Conservation (phyloP, 2,888 invertebrate genomes). For the Bedellia somnulentella region DNA sequence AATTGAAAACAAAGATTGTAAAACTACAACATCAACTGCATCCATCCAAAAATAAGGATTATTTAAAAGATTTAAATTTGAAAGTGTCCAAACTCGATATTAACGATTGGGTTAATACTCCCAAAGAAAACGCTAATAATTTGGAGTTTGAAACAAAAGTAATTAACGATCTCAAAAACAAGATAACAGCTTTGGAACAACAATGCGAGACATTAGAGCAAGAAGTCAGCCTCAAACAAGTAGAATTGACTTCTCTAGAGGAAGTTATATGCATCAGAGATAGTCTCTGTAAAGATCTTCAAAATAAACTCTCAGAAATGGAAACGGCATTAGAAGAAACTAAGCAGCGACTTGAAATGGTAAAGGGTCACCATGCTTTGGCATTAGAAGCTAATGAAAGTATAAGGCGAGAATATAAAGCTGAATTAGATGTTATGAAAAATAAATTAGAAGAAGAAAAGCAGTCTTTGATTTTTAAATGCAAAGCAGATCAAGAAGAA, state of each 20-base stretch:
- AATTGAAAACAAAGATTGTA: conserved; percentile 34
- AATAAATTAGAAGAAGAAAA: conserved; percentile 49
- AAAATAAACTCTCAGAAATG: conserved; percentile 35
- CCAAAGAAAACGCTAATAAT: background rate
- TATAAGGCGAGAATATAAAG: conserved; percentile 48
- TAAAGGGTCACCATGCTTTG: conserved; percentile 50
- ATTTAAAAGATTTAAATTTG: conserved; percentile 18
- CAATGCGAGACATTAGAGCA: conserved; percentile 36
- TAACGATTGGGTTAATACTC: background rate
- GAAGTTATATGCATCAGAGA: conserved; percentile 45
- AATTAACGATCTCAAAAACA: conserved; percentile 21
- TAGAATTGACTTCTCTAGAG: conserved; percentile 39
- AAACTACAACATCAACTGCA: conserved; percentile 22
- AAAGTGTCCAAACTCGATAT: conserved; percentile 16
- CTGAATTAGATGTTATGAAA: conserved; percentile 43
- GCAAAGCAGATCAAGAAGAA: conserved; percentile 34
- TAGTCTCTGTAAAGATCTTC: conserved; percentile 44
- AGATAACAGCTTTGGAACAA: conserved; percentile 27
- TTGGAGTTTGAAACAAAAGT: conserved; percentile 8
- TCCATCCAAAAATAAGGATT: conserved; percentile 12
- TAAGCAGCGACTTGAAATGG: conserved; percentile 47
- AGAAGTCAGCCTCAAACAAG: conserved; percentile 40
- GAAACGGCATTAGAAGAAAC: conserved; percentile 38
- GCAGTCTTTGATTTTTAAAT: conserved; percentile 29
- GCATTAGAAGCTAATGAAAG: conserved; percentile 55